Conservation (phyloP, 2,797 vertebrate species). For the Peromyscus melanophrys region DNA sequence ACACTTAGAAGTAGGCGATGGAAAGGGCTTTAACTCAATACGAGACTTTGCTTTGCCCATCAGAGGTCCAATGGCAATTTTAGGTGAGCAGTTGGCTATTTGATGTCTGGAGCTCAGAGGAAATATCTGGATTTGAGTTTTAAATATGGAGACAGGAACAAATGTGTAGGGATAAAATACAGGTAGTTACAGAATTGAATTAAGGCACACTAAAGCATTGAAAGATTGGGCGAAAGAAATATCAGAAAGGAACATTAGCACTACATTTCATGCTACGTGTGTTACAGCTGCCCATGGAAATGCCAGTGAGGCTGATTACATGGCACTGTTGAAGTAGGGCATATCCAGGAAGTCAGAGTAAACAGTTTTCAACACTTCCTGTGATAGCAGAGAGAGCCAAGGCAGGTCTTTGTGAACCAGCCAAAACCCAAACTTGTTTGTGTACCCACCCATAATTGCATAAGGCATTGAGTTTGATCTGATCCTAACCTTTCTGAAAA, state of each 20-base stretch:
- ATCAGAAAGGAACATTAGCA: not conserved
- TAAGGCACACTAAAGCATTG: slow-evolving; percentile 33
- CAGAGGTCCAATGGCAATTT: not conserved
- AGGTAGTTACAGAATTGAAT: not conserved
- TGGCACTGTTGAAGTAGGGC: slow-evolving; percentile 54
- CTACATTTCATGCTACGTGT: not conserved
- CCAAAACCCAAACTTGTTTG: slow-evolving; percentile 74
- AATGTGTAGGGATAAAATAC: not conserved
- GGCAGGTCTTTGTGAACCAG: slow-evolving; percentile 60
- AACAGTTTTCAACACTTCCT: slow-evolving; percentile 76
- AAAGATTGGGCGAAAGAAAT: slow-evolving; percentile 53
- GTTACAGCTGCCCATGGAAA: slow-evolving; percentile 50
- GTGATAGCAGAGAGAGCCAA: slow-evolving; percentile 66
- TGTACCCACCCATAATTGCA: slow-evolving; percentile 77
- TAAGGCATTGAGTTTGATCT: slow-evolving; percentile 65
- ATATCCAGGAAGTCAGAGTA: slow-evolving; percentile 66
- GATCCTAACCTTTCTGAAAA: slow-evolving; percentile 49
- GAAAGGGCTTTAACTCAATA: not conserved
- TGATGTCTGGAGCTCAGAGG: not conserved
- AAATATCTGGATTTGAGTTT: slow-evolving; percentile 26
- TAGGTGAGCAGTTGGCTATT: not conserved
- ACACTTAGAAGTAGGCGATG: not conserved
- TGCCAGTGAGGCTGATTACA: slow-evolving; percentile 63
- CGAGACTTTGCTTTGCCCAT: not conserved
- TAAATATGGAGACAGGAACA: slow-evolving; percentile 17